phyloP scores from a whole-genome alignment of 2,797 vertebrate genomes.

The Scarus forsteni region DNA sequence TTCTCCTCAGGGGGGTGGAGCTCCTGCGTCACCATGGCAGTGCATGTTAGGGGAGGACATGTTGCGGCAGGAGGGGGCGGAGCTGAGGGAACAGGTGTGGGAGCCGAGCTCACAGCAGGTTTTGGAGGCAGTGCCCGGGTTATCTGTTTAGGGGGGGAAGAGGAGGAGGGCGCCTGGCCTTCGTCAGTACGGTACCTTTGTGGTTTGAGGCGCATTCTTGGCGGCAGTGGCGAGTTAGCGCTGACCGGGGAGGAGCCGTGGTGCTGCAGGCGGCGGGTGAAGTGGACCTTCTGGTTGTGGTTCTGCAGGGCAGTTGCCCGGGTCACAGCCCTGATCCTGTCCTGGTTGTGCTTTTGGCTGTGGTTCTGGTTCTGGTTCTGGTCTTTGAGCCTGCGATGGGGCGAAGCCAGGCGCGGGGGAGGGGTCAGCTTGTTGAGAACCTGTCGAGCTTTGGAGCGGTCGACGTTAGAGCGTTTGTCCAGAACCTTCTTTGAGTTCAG shows the following conservation, averaged over 20 bases:
- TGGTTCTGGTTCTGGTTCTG: constrained; percentile 37
- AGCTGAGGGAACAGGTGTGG: constrained; percentile 70
- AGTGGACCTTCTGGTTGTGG: constrained; percentile 94
- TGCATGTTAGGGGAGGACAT: constrained; percentile 82
- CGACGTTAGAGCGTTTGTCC: constrained; percentile 87
- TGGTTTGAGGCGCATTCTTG: constrained; percentile 93
- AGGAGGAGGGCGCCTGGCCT: constrained; percentile 86
- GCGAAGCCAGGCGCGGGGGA: background rate
- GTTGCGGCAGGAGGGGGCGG: constrained; percentile 73
- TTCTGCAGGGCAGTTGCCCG: constrained; percentile 86
- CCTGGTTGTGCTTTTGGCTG: constrained; percentile 17
- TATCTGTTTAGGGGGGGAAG: constrained; percentile 79
- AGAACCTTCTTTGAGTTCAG: constrained; percentile 92
- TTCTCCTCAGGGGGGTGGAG: constrained; percentile 69
- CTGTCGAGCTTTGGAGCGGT: constrained; percentile 91
- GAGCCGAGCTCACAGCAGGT: constrained; percentile 76
- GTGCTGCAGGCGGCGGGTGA: constrained; percentile 94
- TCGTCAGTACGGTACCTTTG: constrained; percentile 98
- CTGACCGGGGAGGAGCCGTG: constrained; percentile 75
- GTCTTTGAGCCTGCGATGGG: constrained; percentile 36
- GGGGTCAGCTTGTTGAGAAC: constrained; percentile 90
- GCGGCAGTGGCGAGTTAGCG: constrained; percentile 76
- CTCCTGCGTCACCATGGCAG: constrained; percentile 77
- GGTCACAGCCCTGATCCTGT: constrained; percentile 63
- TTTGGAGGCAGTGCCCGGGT: constrained; percentile 80